Base-by-base conservation (phyloP, 2,888 invertebrate species). In the Cryptocephalus moraei region DNA sequence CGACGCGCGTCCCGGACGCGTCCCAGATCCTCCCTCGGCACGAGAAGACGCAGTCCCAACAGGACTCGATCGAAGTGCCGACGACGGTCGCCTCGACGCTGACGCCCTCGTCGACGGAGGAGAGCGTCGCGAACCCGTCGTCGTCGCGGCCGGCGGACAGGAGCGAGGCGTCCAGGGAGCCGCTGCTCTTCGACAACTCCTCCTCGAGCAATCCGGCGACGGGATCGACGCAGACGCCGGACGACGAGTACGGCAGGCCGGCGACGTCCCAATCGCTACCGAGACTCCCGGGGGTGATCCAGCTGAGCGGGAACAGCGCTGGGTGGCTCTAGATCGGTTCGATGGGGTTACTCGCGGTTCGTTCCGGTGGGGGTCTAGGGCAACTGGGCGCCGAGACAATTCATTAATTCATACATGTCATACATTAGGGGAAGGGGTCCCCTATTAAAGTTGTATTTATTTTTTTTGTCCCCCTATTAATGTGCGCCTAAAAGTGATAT, bases 271-370 rank as follows among this genome's bases (percentile, higher is more conserved):
- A 81, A 32, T 59, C 59, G 13, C 70, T 80, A 60, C 79, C 81
- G 56, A 79, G 81, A 65, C 73, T 85, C 60, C 80, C 84, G 11
- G 84, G 84, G 54, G 81, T 86, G 53, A 84, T 85, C 64, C 84
- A 84, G 57, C 75, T 85, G 60, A 81, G 82, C 69, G 84, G 84
- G 1, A 84, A 84, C 71, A 82, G 80, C 67, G 75, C 81, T 43
- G 84, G 84, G 56, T 84, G 84, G 85, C 79, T 70, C 56, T 70
- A 69, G 49, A 41, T 38, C 14, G 33, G 8, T 48, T 40, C 10
- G 45, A 6, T 8, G 14, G 14, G 14, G 8, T n/a, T 12, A 2
- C 11, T 36, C 11, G 12, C 14, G 14, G 22, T 22, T 22, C 22
- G 22, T 22, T 22, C 22, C 22, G 22, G 6, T 6, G 22, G n/a